Base-by-base conservation (phyloP, 2,888 invertebrate genomes). In the Thera britannica region DNA sequence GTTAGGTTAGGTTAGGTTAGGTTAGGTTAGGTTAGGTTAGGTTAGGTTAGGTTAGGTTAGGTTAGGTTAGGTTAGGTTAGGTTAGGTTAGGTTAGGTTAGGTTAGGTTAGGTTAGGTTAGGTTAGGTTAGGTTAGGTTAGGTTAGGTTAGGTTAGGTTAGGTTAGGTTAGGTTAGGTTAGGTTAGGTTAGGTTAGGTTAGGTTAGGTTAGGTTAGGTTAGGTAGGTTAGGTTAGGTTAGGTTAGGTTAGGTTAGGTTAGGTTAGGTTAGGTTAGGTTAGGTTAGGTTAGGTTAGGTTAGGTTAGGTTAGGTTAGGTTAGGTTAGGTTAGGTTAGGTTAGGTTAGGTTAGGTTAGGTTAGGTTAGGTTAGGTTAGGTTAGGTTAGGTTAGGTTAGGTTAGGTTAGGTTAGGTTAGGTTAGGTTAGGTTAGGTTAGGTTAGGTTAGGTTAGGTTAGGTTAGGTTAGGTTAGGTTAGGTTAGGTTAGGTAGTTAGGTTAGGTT, bases 391-490 rank as follows among this genome's bases (percentile, higher is more conserved):
- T 70, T 61, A 69, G 69, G 67, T 64, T 64, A 70, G 70, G 70
- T 67, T 64, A 58, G 58, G 58, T 58, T 58, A 70, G 67, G 70
- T 64, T 58, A 62, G 68, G 68, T 65, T 67, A 72, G 70, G 70
- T 64, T 64, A 72, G 70, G 70, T 64, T 64, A 70, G 72, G 72
- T 65, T 67, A 70, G 72, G 72, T 67, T 66, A 71, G 73, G 71
- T 66, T 66, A 71, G 71, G 71, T 65, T 66, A 73, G 70, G 59
- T 64, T 66, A 71, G 68, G 68, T 65, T 65, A 71, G 71, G 52
- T 60, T 68, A 62, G 69, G 67, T 66, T 67, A 68, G 68, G 68
- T 62, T 62, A 65, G 68, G 69, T 70, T 70, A 70, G 71, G 72
- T 69, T 70, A 70, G 72, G 68, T 64, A 70, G 72, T n/a, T n/a